Percentiles rank a stretch among this genome's conserved stretches.
Conservation (phyloP, 1,140 invertebrate genomes). For the Harpegnathos saltator region DNA sequence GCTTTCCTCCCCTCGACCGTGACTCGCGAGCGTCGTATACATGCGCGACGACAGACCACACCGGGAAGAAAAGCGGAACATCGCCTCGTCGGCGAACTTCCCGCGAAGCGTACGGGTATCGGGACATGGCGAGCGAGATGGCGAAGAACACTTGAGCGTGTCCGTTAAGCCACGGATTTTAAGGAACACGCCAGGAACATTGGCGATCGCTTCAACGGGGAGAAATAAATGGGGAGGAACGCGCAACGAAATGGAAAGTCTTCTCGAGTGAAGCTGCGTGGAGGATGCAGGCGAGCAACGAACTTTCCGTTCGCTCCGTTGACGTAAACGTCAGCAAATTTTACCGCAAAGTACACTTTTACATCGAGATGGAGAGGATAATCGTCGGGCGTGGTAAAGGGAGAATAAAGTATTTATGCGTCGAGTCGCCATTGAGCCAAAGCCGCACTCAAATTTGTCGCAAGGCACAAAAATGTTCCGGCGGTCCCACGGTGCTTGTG, state of each 20-base stretch:
- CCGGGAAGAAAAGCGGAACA: neutral
- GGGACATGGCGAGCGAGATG: neutral
- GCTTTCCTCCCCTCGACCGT: constrained; percentile 26
- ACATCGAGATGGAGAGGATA: neutral
- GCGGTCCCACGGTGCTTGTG: too few species aligned
- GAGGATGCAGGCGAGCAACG: too few species aligned
- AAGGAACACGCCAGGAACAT: too few species aligned
- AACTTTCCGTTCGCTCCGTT: neutral
- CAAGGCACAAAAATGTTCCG: neutral
- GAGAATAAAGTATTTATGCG: neutral
- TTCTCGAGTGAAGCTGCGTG: neutral
- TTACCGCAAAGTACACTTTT: neutral
- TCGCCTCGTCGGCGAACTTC: constrained; percentile 1
- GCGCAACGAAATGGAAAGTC: neutral
- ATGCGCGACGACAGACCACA: neutral
- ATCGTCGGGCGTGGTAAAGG: neutral
- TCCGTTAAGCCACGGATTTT: neutral
- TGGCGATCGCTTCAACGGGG: neutral
- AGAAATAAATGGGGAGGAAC: neutral
- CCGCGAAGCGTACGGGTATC: neutral
- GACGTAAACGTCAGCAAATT: neutral
- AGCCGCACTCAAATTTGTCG: constrained; percentile 9
- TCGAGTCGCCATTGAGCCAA: too few species aligned
- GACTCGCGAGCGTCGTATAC: neutral
- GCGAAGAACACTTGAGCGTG: constrained; percentile 2